Percentiles rank a stretch among this genome's conserved stretches.
Conservation (phyloP, 2,888 invertebrate genomes). For the Ernsta delagoae region DNA sequence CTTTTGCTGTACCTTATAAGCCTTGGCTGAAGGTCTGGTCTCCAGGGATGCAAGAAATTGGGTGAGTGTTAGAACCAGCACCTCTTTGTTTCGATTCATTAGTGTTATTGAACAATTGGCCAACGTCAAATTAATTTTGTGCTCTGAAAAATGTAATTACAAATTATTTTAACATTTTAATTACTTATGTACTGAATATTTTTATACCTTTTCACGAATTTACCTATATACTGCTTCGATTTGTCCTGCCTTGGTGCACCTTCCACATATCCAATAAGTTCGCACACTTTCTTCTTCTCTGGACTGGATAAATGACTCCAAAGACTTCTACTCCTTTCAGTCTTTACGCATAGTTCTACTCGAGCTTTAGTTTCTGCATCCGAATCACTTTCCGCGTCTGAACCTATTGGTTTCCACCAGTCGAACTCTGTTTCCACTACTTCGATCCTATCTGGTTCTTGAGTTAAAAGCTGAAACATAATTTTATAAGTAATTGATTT, state of each 20-base stretch:
- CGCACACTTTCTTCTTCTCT: constrained; percentile 85
- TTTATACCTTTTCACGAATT: neutral
- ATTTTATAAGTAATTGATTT: no score
- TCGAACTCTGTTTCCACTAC: constrained; percentile 77
- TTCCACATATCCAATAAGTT: constrained; percentile 87
- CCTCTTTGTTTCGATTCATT: constrained; percentile 88
- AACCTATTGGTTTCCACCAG: constrained; percentile 73
- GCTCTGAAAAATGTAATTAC: constrained; percentile 76
- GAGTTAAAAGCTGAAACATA: constrained; percentile 58
- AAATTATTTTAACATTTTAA: neutral
- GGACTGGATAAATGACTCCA: constrained; percentile 87
- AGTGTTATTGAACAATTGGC: constrained; percentile 89
- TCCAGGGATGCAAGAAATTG: constrained; percentile 89
- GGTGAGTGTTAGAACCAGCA: constrained; percentile 89
- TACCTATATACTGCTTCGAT: constrained; percentile 85
- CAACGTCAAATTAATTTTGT: constrained; percentile 90
- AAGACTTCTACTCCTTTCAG: constrained; percentile 79
- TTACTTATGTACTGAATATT: neutral
- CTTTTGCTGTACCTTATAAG: constrained; percentile 81
- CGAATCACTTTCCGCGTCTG: constrained; percentile 56
- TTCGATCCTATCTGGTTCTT: constrained; percentile 76
- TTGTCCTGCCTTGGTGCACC: constrained; percentile 76
- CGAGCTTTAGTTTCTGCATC: constrained; percentile 55
- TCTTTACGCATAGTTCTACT: constrained; percentile 80
- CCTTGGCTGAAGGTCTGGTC: constrained; percentile 87